These are phyloP conservation scores for Typhlichthys eigenmanni DNA, from an alignment of 2,797 vertebrate species.

Conservation along the genomic window DNA sequence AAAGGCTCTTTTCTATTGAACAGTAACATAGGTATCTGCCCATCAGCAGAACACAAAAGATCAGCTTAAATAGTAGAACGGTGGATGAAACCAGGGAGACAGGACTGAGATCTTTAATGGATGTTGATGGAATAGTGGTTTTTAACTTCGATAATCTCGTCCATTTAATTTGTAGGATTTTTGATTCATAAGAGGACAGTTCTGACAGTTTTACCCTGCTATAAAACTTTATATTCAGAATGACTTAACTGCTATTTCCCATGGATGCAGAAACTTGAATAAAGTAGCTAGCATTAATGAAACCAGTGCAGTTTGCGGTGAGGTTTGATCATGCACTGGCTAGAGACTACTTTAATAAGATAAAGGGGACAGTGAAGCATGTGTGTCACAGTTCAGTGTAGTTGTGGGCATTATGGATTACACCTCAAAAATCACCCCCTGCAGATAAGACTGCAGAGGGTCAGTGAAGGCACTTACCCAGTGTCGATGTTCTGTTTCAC, in stretches of 20 bases:
- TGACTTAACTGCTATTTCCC: conserved; percentile 35
- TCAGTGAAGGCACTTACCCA: conserved; percentile 26
- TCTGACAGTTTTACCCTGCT: background rate
- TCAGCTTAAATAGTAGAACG: conserved; percentile 30
- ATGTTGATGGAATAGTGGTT: conserved; percentile 8
- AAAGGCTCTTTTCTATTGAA: conserved; percentile 49
- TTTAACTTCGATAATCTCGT: conserved; percentile 23
- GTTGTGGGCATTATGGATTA: conserved; percentile 41
- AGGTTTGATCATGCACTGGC: conserved; percentile 5
- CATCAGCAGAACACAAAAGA: conserved; percentile 49
- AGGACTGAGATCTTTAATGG: conserved; percentile 25
- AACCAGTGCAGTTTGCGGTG: conserved; percentile 10
- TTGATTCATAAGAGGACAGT: background rate
- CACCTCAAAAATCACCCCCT: conserved; percentile 51
- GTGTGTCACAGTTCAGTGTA: conserved; percentile 48
- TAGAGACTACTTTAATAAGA: conserved; percentile 53
- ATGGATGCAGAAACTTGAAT: conserved; percentile 13
- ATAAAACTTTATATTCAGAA: conserved; percentile 24
- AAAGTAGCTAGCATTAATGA: conserved; percentile 45
- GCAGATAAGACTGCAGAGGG: conserved; percentile 39
- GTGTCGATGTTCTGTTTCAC: conserved; percentile 29
- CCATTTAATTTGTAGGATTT: background rate
- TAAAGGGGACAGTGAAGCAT: conserved; percentile 43
- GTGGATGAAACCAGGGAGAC: conserved; percentile 33
- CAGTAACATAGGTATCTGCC: conserved; percentile 50